A percentile compares a stretch with the other conserved stretches of the same genome.
Evolutionary conservation across 2,113 vertebrate genomes (phyloP).

Genomic region (Vombatus ursinus): DNA sequence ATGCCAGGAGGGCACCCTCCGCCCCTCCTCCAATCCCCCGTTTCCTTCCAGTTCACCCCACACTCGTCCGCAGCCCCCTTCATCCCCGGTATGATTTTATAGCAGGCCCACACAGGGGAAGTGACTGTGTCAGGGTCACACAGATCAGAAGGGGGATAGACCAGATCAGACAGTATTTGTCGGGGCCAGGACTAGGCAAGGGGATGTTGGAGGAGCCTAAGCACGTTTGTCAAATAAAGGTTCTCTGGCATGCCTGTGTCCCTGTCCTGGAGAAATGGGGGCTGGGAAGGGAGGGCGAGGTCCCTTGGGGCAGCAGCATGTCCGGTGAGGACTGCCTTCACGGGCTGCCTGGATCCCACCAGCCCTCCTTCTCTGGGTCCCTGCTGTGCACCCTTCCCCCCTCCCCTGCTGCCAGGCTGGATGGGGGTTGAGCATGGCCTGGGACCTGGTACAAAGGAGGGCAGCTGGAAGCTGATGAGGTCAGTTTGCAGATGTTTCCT

Average conservation of each 20-base stretch:
- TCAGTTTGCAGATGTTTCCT: not conserved
- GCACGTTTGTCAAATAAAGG: not conserved
- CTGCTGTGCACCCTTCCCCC: constrained; percentile 51
- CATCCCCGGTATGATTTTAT: no score
- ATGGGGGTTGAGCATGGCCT: not conserved
- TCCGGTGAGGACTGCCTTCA: no score
- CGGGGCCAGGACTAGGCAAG: no score
- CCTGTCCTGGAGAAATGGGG: not conserved
- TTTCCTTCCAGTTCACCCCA: no score
- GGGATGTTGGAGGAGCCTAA: no score
- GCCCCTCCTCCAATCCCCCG: no score
- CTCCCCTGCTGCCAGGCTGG: not conserved
- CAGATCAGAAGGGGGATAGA: not conserved
- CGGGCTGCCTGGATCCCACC: no score
- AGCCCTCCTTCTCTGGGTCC: not conserved
- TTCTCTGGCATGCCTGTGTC: not conserved
- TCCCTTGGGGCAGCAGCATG: no score
- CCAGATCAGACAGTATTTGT: not conserved
- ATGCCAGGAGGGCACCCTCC: no score
- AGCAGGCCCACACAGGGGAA: not conserved
- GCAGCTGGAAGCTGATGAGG: not conserved
- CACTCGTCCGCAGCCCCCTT: no score
- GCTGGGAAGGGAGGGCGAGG: not conserved
- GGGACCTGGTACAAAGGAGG: not conserved
- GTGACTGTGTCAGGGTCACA: not conserved